These are phyloP conservation scores for Platynereis dumerilii DNA, from an alignment of 2,888 invertebrate species.

Conservation along the genomic window DNA sequence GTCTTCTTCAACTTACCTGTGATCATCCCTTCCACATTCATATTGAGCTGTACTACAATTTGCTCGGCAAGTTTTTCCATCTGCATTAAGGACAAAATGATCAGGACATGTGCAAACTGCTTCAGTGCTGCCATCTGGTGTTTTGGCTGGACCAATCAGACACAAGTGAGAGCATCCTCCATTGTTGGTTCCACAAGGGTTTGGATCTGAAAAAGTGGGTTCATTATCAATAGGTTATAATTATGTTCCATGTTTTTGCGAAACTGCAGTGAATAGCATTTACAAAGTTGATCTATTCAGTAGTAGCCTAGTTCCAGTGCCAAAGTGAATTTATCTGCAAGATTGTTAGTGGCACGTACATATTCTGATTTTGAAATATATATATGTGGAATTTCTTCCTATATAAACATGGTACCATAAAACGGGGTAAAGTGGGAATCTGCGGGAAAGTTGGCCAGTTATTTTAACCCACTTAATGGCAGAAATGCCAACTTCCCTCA, in stretches of 20 bases:
- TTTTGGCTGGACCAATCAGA: constrained; percentile 66
- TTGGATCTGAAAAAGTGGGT: constrained; percentile 39
- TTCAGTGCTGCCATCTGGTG: constrained; percentile 64
- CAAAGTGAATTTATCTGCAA: too few species aligned
- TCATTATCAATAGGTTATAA: neutral
- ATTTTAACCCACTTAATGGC: too few species aligned
- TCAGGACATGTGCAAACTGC: constrained; percentile 88
- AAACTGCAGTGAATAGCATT: too few species aligned
- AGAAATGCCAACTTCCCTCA: too few species aligned
- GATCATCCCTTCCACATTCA: constrained; percentile 4
- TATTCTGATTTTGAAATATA: too few species aligned
- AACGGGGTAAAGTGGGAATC: too few species aligned
- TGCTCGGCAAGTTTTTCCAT: constrained; percentile 85
- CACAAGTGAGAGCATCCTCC: constrained; percentile 81
- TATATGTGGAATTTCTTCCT: too few species aligned
- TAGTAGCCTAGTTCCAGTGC: too few species aligned
- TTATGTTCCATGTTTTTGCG: neutral
- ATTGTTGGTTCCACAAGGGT: constrained; percentile 71
- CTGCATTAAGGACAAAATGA: constrained; percentile 78
- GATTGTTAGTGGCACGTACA: too few species aligned
- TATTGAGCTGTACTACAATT: constrained; percentile 71
- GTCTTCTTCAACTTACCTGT: constrained; percentile 39
- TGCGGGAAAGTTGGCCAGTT: too few species aligned
- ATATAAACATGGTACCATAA: too few species aligned
- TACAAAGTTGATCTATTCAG: too few species aligned